Evolutionary conservation across 1,140 invertebrate species (phyloP).

Genomic region (Drosophila ambigua): DNA sequence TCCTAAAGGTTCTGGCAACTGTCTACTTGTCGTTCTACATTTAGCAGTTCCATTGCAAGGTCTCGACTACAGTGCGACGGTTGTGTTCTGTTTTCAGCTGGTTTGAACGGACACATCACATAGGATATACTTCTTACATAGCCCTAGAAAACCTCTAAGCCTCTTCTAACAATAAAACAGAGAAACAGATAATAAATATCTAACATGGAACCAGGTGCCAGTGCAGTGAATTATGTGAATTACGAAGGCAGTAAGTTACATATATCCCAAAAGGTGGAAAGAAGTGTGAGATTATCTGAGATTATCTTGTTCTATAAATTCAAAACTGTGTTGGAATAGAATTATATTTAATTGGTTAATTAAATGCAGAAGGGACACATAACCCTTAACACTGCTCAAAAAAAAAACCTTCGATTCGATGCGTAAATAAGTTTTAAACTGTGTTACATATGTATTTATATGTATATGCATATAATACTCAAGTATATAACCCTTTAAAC

Average conservation of each 20-base stretch:
- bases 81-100: conserved; percentile 45
- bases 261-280: background rate
- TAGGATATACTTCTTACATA: conserved; percentile 11
- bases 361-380: background rate
- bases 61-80: conserved; percentile 61
- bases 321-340: background rate
- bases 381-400: no score
- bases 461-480: background rate
- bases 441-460: no score
- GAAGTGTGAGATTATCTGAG: conserved; percentile 1
- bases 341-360: background rate
- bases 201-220: conserved; percentile 53
- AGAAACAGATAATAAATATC: background rate
- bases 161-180: background rate
- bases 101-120: conserved; percentile 6
- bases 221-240: conserved; percentile 41
- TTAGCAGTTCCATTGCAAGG: conserved; percentile 59
- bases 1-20: conserved; percentile 35
- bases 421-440: no score
- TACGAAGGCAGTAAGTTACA: conserved; percentile 56
- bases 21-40: conserved; percentile 38
- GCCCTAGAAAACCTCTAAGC: background rate
- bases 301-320: background rate
- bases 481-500: no score
- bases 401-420: no score